Conservation (phyloP, 2,888 invertebrate genomes). For the Rhingia campestris region DNA sequence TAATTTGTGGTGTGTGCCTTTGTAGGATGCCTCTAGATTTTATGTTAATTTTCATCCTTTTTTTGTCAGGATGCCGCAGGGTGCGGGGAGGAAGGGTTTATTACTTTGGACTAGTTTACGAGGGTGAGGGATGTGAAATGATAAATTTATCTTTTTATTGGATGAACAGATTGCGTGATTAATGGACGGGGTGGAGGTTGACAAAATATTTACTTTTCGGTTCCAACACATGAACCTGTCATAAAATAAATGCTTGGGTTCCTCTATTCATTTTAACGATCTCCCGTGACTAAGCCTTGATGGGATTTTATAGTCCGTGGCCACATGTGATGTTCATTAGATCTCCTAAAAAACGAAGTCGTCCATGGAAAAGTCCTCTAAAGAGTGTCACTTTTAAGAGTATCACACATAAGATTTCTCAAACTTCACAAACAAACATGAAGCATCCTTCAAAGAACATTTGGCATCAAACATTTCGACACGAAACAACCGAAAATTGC, state of each 20-base stretch:
- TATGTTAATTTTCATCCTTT: slow-evolving; percentile 62
- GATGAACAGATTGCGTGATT: slow-evolving; percentile 66
- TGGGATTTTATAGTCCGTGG: too few relatives aligned
- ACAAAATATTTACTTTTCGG: slow-evolving; percentile 38
- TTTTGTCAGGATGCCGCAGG: slow-evolving; percentile 5
- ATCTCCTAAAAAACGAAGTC: too few relatives aligned
- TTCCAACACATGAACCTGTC: slow-evolving; percentile 42
- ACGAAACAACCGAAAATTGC: slow-evolving; percentile 41
- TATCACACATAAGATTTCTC: background rate
- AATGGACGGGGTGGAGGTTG: slow-evolving; percentile 44
- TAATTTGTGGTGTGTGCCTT: slow-evolving; percentile 63
- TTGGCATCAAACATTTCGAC: slow-evolving; percentile 51
- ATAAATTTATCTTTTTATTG: slow-evolving; percentile 42
- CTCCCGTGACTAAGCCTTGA: slow-evolving; percentile 22
- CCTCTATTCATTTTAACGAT: slow-evolving; percentile 21
- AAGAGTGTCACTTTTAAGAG: background rate
- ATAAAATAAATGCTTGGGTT: slow-evolving; percentile 20
- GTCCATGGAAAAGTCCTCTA: background rate
- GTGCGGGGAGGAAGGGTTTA: slow-evolving; percentile 21
- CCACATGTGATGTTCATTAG: too few relatives aligned
- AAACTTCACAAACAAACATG: background rate
- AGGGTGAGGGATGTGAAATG: slow-evolving; percentile 24
- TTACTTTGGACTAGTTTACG: slow-evolving; percentile 30
- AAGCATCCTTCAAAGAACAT: slow-evolving; percentile 37
- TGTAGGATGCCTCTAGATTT: slow-evolving; percentile 62